Evolutionary conservation across 2,113 vertebrate genomes (phyloP).

Genomic region (Chinchilla lanigera): DNA sequence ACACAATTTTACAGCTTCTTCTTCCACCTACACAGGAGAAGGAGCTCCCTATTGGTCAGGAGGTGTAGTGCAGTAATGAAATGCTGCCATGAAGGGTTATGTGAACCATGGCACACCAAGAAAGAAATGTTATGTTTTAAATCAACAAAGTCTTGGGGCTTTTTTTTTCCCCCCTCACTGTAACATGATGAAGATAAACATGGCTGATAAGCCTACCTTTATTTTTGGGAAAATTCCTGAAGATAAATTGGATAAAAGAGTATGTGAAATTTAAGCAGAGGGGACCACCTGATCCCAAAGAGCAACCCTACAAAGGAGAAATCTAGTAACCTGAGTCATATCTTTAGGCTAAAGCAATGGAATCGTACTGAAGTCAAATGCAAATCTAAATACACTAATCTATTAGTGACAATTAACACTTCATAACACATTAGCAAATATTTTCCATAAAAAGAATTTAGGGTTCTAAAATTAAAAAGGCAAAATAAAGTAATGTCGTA

Average conservation of each 20-base stretch:
- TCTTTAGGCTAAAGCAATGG: neutral
- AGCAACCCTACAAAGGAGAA: neutral
- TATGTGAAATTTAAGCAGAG: neutral
- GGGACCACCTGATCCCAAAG: neutral
- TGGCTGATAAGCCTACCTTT: neutral
- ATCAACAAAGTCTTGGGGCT: neutral
- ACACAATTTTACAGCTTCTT: neutral
- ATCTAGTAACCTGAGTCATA: neutral
- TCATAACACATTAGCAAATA: neutral
- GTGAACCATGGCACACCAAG: neutral
- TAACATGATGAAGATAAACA: neutral
- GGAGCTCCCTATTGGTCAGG: rapidly evolving
- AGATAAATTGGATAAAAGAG: neutral
- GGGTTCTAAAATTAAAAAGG: neutral
- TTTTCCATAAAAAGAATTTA: neutral
- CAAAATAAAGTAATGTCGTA: neutral
- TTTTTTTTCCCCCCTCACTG: neutral
- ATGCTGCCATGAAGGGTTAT: no score
- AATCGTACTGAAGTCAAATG: neutral
- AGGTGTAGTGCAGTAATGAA: neutral
- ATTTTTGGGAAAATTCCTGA: neutral
- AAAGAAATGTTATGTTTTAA: neutral
- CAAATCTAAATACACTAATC: neutral
- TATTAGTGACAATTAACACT: neutral
- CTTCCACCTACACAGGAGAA: neutral